phyloP scores from a whole-genome alignment of 1,140 invertebrate genomes.

The Trichonephila clavata region DNA sequence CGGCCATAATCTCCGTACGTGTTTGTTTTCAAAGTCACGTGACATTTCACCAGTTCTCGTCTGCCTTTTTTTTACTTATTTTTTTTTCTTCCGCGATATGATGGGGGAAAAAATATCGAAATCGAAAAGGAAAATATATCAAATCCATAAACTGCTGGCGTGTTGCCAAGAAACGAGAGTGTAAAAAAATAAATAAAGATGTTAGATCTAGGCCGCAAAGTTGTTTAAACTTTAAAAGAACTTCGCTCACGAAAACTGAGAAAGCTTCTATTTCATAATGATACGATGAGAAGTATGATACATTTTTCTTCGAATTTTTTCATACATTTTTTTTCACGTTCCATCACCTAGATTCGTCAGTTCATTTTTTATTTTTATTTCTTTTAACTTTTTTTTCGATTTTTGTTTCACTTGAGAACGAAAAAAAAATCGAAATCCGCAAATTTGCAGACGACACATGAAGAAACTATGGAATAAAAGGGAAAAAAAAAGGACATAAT shows the following conservation, averaged over 20 bases:
- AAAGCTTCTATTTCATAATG: constrained; percentile 67
- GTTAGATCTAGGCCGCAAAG: constrained; percentile 45
- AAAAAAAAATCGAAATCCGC: constrained; percentile 6
- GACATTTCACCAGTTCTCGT: constrained; percentile 36
- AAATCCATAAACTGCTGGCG: constrained; percentile 49
- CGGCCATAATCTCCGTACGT: constrained; percentile 41
- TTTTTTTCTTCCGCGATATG: background rate
- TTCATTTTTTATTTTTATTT: background rate
- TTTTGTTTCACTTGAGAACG: background rate
- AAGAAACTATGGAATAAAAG: background rate
- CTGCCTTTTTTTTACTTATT: background rate
- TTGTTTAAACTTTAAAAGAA: constrained; percentile 71
- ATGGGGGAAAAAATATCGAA: constrained; percentile 24
- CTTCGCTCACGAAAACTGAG: constrained; percentile 13
- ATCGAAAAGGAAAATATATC: constrained; percentile 30
- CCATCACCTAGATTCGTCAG: constrained; percentile 20
- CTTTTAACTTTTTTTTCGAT: background rate
- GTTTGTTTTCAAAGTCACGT: constrained; percentile 57
- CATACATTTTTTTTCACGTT: constrained; percentile 32
- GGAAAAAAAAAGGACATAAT: background rate
- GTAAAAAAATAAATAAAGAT: constrained; percentile 44
- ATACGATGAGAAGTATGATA: constrained; percentile 29
- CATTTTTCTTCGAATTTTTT: background rate
- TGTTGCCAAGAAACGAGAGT: constrained; percentile 19
- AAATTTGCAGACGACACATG: constrained; percentile 42